Evolutionary conservation across 2,888 invertebrate genomes (phyloP).

Genomic region (Dysmachus trigonus): DNA sequence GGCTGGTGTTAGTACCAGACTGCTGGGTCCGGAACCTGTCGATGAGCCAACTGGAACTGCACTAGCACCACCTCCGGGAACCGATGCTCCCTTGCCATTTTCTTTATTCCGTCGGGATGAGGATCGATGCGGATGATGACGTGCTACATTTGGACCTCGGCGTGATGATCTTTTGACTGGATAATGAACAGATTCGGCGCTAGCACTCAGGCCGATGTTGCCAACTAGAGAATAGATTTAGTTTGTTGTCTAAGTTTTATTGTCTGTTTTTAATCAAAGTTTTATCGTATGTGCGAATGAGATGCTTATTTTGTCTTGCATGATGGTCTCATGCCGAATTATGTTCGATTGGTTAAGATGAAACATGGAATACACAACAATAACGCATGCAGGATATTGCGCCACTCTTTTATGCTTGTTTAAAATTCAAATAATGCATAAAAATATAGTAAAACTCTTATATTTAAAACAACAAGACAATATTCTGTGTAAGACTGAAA

Average conservation of each 20-base stretch:
- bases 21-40: background rate
- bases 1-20: background rate
- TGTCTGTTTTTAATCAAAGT: background rate
- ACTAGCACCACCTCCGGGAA: background rate
- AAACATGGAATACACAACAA: constrained; percentile 22
- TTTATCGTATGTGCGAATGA: background rate
- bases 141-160: constrained; percentile 64
- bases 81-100: constrained; percentile 60
- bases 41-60: background rate
- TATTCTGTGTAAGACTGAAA: too few species aligned
- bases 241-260: constrained; percentile 25
- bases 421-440: background rate
- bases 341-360: constrained; percentile 17
- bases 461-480: background rate
- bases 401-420: background rate
- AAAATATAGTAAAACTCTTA: background rate
- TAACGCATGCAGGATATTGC: constrained; percentile 3
- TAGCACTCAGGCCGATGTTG: constrained; percentile 70
- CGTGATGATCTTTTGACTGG: constrained; percentile 69
- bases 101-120: constrained; percentile 69
- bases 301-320: constrained; percentile 2
- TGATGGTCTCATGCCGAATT: constrained; percentile 9
- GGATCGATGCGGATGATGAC: constrained; percentile 67
- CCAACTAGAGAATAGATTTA: constrained; percentile 62
- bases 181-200: constrained; percentile 72